Evolutionary conservation across 2,888 invertebrate genomes (phyloP).

Genomic region (Aporophyla lueneburgensis): DNA sequence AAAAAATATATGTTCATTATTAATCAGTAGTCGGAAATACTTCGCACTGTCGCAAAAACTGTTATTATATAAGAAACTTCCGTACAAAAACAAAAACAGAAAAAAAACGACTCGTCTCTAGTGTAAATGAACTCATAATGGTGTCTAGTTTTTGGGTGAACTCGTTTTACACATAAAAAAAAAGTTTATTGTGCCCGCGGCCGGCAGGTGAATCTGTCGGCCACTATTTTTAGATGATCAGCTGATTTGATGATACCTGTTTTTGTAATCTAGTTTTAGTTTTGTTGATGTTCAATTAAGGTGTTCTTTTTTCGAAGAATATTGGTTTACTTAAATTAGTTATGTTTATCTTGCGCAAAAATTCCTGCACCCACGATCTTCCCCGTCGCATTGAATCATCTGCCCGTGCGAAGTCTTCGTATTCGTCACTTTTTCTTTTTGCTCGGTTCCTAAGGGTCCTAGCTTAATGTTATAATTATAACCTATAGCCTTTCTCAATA

Average conservation of each 20-base stretch:
- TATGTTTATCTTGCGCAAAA: too few relatives aligned
- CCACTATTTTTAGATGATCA: constrained; percentile 34
- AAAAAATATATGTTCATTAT: constrained; percentile 35
- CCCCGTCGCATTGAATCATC: too few relatives aligned
- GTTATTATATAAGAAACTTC: constrained; percentile 54
- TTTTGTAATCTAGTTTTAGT: constrained; percentile 21
- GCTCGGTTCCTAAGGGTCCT: too few relatives aligned
- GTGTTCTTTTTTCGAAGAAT: neutral
- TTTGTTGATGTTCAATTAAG: neutral
- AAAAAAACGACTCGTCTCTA: constrained; percentile 16
- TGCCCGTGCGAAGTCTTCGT: too few relatives aligned
- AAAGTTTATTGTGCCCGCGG: constrained; percentile 10
- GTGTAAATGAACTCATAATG: constrained; percentile 64
- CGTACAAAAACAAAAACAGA: constrained; percentile 42
- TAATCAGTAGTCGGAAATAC: constrained; percentile 26
- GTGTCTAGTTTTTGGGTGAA: constrained; percentile 60
- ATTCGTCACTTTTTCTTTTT: too few relatives aligned
- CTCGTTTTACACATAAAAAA: constrained; percentile 45
- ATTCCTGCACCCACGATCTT: too few relatives aligned
- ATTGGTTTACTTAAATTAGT: too few relatives aligned
- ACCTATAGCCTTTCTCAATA: too few relatives aligned
- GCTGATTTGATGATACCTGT: constrained; percentile 49
- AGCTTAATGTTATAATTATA: too few relatives aligned
- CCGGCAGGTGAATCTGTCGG: constrained; percentile 3
- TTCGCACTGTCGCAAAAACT: constrained; percentile 27